Evolutionary conservation across 2,888 invertebrate species (phyloP).

Genomic region (Idaea biselata): DNA sequence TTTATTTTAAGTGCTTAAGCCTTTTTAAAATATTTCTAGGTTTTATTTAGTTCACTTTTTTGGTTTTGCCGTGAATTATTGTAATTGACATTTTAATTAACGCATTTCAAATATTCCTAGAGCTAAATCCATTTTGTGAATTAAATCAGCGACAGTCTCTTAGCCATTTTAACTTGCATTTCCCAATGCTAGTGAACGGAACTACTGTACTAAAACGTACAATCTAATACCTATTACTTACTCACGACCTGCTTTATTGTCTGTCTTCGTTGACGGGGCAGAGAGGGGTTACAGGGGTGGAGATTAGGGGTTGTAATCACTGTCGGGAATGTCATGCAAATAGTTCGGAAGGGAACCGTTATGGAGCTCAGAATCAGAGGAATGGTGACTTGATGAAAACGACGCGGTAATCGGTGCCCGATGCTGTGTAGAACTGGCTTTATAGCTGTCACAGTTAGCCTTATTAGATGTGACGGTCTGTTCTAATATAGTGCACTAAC

Average conservation of each 20-base stretch:
- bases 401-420: slow-evolving; percentile 7
- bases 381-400: slow-evolving; percentile 29
- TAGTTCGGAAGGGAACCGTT: slow-evolving; percentile 35
- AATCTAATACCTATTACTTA: slow-evolving; percentile 16
- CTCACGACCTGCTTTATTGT: slow-evolving; percentile 7
- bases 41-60: no score
- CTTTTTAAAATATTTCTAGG: no score
- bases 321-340: slow-evolving; percentile 42
- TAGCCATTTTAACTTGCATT: background rate
- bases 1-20: no score
- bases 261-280: background rate
- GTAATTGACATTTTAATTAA: no score
- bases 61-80: no score
- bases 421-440: slow-evolving; percentile 19
- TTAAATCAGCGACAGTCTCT: background rate
- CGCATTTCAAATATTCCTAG: no score
- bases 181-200: background rate
- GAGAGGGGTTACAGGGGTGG: slow-evolving; percentile 8
- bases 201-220: background rate
- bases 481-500: slow-evolving; percentile 9
- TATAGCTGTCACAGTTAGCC: slow-evolving; percentile 26
- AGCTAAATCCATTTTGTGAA: no score
- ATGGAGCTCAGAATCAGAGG: slow-evolving; percentile 30
- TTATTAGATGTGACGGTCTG: slow-evolving; percentile 16
- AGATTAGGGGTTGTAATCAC: slow-evolving; percentile 33